Base-by-base conservation (phyloP, 2,888 invertebrate genomes). In the Tineola bisselliella region DNA sequence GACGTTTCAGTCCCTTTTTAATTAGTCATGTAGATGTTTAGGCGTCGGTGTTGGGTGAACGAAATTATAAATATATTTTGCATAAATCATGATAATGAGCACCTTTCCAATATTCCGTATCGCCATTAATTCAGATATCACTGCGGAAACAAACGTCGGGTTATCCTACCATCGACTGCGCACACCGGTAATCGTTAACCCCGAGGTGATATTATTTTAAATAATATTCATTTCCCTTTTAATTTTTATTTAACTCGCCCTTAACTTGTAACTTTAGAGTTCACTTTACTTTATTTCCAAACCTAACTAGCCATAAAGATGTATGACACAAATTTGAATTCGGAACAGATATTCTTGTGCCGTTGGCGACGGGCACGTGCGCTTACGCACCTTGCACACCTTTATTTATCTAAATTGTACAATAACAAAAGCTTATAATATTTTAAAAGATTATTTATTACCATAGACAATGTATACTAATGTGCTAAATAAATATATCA, bases 111-210 rank as follows among this genome's bases (percentile, higher is more conserved):
- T 76, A 77, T 81, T 81, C 82, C 79, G 83, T 84, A 81, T 83
- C 79, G 81, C 79, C 79, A 83, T 84, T 84, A 86, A 87, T 86
- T 87, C 86, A 84, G 86, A 87, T 86, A 87, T 87, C 86, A 87
- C 82, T 86, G 84, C 86, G 87, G 87, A 87, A 86, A 84, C 84
- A 84, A 84, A 84, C 84, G 86, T 87, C 86, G 80, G 84, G 79
- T 84, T 84, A 84, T 84, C 81, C 83, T 69, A 72, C 83, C 84
- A 87, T 87, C 87, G 84, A 84, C 78, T 79, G 80, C 76, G 81
- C 82, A 84, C 84, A 74, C 82, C 80, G 81, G 84, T 83, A 83
- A 87, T 86, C 87, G 86, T 87, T 87, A 86, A 86, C 87, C 87
- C 86, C 74, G 86, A 81, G 87, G 87, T 87, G 87, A 86, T 87